Conservation (phyloP, 1,140 invertebrate species). For the Ips typographus region DNA sequence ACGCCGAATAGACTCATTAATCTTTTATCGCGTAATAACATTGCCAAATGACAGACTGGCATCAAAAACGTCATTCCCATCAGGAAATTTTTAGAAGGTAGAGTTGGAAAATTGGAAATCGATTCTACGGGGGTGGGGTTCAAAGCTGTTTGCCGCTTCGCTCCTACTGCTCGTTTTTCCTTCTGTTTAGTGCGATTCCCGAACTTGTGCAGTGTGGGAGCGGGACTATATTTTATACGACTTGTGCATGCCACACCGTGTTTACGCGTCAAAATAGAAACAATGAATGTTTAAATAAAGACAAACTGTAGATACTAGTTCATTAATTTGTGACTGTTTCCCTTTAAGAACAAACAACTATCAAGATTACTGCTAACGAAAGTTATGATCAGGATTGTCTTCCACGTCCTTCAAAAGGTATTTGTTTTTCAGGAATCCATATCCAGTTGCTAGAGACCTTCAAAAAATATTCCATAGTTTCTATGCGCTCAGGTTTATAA, state of each 20-base stretch:
- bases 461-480: too few species aligned
- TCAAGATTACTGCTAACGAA: slow-evolving; percentile 32
- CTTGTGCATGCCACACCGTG: slow-evolving; percentile 30
- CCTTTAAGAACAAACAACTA: background rate
- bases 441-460: background rate
- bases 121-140: slow-evolving; percentile 51
- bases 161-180: slow-evolving; percentile 28
- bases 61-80: slow-evolving; percentile 6
- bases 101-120: slow-evolving; percentile 52
- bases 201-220: too few species aligned
- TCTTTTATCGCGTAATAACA: too few species aligned
- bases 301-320: background rate
- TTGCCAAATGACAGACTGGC: background rate
- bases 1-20: too few species aligned
- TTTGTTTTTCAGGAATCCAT: background rate
- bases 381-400: slow-evolving; percentile 29
- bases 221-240: background rate
- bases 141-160: slow-evolving; percentile 41
- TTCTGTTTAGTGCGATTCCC: slow-evolving; percentile 53
- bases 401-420: slow-evolving; percentile 37
- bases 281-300: slow-evolving; percentile 7
- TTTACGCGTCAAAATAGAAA: slow-evolving; percentile 23
- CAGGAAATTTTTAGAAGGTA: slow-evolving; percentile 9
- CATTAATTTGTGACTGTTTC: too few species aligned
- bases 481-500: too few species aligned